These are phyloP conservation scores for Harpagoxenus sublaevis DNA, from an alignment of 2,888 invertebrate species.

Conservation along the genomic window DNA sequence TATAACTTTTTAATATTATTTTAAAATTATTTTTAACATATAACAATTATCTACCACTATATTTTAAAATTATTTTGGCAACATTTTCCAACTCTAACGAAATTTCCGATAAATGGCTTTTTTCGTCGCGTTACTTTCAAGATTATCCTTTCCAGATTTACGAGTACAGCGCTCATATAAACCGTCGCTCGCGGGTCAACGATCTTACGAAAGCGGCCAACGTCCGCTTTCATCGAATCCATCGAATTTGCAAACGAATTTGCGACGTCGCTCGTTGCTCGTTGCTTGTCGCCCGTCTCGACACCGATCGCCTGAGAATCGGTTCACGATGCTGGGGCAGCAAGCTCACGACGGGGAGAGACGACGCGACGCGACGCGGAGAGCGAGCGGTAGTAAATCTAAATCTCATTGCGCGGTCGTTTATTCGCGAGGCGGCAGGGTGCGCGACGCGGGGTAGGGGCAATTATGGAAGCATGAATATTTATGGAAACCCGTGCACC, in stretches of 20 bases:
- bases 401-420: constrained; percentile 74
- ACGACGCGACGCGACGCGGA: too few species aligned
- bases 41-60: not conserved
- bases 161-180: constrained; percentile 27
- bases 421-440: constrained; percentile 50
- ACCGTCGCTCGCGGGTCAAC: constrained; percentile 19
- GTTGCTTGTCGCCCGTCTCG: constrained; percentile 3
- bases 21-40: not conserved
- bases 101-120: not conserved
- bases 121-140: not conserved
- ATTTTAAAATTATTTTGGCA: not conserved
- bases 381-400: constrained; percentile 67
- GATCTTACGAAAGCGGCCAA: constrained; percentile 44
- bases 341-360: not conserved
- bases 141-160: constrained; percentile 16
- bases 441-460: constrained; percentile 56
- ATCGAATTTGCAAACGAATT: constrained; percentile 51
- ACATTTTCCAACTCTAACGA: not conserved
- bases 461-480: constrained; percentile 77
- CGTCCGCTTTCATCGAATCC: constrained; percentile 27
- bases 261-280: constrained; percentile 28
- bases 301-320: constrained; percentile 37
- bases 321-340: not conserved
- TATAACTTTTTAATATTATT: not conserved
- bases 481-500: constrained; percentile 76